Conservation (phyloP, 2,888 invertebrate species). For the Papilio demoleus region DNA sequence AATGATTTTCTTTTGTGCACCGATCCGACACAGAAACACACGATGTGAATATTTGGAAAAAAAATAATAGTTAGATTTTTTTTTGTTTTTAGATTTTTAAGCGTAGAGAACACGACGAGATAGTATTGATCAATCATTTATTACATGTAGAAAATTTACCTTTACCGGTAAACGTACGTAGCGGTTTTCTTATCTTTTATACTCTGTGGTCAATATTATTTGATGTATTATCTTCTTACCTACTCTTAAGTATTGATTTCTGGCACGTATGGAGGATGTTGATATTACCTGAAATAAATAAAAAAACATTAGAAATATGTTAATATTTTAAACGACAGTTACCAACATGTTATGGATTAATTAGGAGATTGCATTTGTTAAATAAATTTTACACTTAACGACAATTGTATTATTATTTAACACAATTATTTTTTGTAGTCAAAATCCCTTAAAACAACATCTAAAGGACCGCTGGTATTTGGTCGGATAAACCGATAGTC, state of each 20-base stretch:
- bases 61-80: conserved; percentile 2
- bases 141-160: neutral
- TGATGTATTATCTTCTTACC: neutral
- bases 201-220: neutral
- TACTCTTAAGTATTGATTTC: neutral
- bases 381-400: no score
- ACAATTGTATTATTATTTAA: no score
- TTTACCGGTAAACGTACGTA: neutral
- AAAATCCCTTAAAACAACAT: no score
- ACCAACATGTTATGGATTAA: neutral
- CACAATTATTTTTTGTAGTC: no score
- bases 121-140: conserved; percentile 13
- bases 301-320: neutral
- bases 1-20: conserved; percentile 39
- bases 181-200: neutral
- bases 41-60: conserved; percentile 26
- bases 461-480: no score
- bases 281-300: neutral
- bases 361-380: neutral
- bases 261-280: neutral
- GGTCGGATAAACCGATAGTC: no score
- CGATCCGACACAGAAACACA: conserved; percentile 38
- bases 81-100: conserved; percentile 1
- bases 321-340: neutral
- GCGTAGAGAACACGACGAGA: conserved; percentile 4